phyloP scores from a whole-genome alignment of 2,888 invertebrate species.

The Tribolium freemani region DNA sequence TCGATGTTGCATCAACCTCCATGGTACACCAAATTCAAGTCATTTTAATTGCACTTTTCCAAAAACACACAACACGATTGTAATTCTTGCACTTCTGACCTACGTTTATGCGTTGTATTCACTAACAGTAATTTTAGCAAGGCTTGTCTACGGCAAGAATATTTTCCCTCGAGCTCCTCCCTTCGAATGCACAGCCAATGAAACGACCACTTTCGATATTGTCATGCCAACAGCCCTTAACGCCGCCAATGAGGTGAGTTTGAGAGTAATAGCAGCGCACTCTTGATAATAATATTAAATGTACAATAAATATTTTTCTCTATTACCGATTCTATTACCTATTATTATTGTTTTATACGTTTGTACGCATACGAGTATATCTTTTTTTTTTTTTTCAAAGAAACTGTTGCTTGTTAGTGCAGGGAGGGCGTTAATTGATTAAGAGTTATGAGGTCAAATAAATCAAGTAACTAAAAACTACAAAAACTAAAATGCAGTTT shows the following conservation, averaged over 20 bases:
- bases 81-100: slow-evolving; percentile 22
- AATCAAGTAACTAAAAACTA: slow-evolving; percentile 22
- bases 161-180: slow-evolving; percentile 43
- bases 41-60: slow-evolving; percentile 3
- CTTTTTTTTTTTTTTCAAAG: neutral
- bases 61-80: neutral
- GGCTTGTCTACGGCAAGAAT: slow-evolving; percentile 33
- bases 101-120: slow-evolving; percentile 19
- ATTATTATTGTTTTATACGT: no score
- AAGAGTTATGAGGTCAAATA: slow-evolving; percentile 21
- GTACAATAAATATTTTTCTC: no score
- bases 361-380: no score
- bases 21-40: slow-evolving; percentile 44
- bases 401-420: no score
- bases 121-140: slow-evolving; percentile 36
- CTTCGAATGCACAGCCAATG: slow-evolving; percentile 49
- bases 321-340: no score
- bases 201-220: slow-evolving; percentile 43
- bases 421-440: neutral
- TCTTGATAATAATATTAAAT: neutral
- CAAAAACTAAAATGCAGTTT: slow-evolving; percentile 10
- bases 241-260: slow-evolving; percentile 46
- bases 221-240: slow-evolving; percentile 57
- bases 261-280: slow-evolving; percentile 11
- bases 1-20: slow-evolving; percentile 61